Evolutionary conservation across 2,797 vertebrate species (phyloP).

Genomic region (Mus minutoides): DNA sequence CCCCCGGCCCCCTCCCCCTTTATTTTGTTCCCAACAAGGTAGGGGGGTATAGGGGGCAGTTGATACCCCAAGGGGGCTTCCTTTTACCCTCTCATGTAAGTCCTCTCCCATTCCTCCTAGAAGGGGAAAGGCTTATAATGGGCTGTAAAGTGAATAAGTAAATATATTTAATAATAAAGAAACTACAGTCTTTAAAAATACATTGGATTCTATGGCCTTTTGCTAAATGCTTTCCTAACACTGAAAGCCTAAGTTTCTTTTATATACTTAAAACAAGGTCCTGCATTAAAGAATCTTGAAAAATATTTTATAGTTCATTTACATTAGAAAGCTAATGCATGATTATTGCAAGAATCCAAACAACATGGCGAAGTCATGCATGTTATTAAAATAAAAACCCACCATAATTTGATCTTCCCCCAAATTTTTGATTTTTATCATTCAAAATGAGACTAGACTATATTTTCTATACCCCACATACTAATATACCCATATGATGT

Average conservation of each 20-base stretch:
- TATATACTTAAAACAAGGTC: neutral
- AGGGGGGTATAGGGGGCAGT: neutral
- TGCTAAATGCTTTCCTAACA: neutral
- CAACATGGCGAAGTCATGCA: neutral
- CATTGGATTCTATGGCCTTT: constrained; percentile 16
- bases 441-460: neutral
- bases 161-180: neutral
- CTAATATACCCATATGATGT: neutral
- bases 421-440: neutral
- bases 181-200: neutral
- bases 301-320: neutral
- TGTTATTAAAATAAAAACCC: neutral
- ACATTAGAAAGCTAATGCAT: neutral
- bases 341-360: constrained; percentile 32
- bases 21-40: no score
- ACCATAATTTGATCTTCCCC: neutral
- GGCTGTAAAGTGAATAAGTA: neutral
- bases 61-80: neutral
- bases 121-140: neutral
- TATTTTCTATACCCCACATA: constrained; percentile 27
- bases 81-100: no score
- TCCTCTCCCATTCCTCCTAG: no score
- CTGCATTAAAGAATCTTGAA: neutral
- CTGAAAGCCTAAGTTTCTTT: constrained; percentile 34
- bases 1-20: no score